Percentiles rank a stretch among this genome's conserved stretches.
Evolutionary conservation across 2,888 invertebrate species (phyloP).

Genomic region (Marronus borbonicus): DNA sequence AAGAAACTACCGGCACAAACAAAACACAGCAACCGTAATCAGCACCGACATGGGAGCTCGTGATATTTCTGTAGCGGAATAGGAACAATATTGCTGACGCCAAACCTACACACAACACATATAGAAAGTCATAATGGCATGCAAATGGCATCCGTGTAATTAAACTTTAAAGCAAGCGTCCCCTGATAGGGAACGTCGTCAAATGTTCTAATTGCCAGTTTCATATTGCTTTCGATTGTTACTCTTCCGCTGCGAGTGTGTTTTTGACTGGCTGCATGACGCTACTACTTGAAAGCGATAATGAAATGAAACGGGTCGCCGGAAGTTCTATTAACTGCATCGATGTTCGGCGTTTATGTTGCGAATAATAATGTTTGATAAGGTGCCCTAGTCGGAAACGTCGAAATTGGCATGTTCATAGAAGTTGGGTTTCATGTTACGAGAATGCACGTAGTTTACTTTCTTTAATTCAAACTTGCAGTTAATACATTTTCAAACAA

Average conservation of each 20-base stretch:
- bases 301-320: background rate
- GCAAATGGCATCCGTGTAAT: conserved; percentile 9
- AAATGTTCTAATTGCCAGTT: conserved; percentile 6
- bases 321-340: conserved; percentile 2
- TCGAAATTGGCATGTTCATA: no score
- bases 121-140: background rate
- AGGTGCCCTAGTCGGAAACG: no score
- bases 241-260: background rate
- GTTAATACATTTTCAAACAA: no score
- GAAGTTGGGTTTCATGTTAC: no score
- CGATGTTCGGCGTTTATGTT: background rate
- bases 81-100: conserved; percentile 12
- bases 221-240: background rate
- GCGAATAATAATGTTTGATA: no score
- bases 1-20: background rate
- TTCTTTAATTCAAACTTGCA: no score
- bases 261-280: background rate
- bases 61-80: background rate
- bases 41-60: background rate
- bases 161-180: conserved; percentile 9
- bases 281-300: background rate
- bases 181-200: conserved; percentile 5
- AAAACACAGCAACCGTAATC: background rate
- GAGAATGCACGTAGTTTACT: no score
- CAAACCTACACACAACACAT: background rate